Evolutionary conservation across 2,888 invertebrate species (phyloP), one percentile per base, ranked within the genome.

Genomic region (Yponomeuta plumbellus): DNA sequence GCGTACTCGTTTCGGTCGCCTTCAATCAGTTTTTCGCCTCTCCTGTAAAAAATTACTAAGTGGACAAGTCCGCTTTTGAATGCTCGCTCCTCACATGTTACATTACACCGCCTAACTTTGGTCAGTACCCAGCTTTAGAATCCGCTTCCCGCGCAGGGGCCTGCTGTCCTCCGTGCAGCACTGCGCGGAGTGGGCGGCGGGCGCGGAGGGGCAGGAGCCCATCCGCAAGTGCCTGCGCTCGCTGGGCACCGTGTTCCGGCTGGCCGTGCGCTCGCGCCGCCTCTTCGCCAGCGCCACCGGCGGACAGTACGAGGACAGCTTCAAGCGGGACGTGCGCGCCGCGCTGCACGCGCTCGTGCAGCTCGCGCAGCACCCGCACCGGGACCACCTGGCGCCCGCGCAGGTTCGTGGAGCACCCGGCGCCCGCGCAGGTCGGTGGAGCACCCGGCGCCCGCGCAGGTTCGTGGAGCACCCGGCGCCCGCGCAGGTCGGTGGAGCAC

Each of bases 221-320:
- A 96, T 98, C 69, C 95, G 97, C 80, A 97, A 97, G 78, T 97
- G 97, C 77, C 96, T 97, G 69, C 94, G 96, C 67, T 97, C 97
- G 0, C 89, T 98, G 61, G 98, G 98, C 78, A 97, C 97, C 70
- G 97, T 98, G 72, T 97, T 98, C 85, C 96, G 98, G 71, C 93
- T 98, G 74, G 96, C 98, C 2, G 97, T 98, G 56, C 96, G 98
- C 74, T 98, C 98, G 59, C 92, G 97, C 8, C 83, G 96, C 57
- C 80, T 97, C 57, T 97, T 97, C 87, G 94, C 96, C 0, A 92
- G 96, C 21, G 97, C 97, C 0, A 97, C 97, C 0, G 96, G 96
- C 11, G 97, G 97, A 0, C 96, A 97, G 82, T 96, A 96, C 77
- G 97, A 97, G 77, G 97, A 97, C 76, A 96, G 95, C 75, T 98